A percentile compares a stretch with the other conserved stretches of the same genome.
phyloP scores from a whole-genome alignment of 1,140 invertebrate species.

The Drosophila grimshawi region DNA sequence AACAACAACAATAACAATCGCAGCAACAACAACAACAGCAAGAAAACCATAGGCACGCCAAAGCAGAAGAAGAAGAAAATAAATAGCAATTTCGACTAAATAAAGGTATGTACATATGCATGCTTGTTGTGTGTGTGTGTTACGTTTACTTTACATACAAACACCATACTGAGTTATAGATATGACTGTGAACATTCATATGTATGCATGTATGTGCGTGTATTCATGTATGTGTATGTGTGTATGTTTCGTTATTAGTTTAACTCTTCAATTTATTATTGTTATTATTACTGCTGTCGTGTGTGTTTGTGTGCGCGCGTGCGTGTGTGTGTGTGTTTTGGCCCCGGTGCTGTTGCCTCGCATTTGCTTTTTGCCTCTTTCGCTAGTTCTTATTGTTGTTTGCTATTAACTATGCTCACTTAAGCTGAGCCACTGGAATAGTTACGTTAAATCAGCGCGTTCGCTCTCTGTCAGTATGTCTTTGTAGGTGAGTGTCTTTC shows the following conservation, averaged over 20 bases:
- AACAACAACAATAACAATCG: constrained; percentile 38
- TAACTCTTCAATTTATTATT: constrained; percentile 83
- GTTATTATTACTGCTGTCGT: constrained; percentile 64
- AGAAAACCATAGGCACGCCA: constrained; percentile 57
- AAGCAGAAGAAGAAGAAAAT: constrained; percentile 59
- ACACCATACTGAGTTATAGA: constrained; percentile 38
- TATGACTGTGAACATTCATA: constrained; percentile 16
- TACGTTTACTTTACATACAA: constrained; percentile 52
- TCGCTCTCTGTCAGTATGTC: constrained; percentile 17
- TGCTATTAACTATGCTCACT: constrained; percentile 72
- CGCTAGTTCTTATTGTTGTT: constrained; percentile 57
- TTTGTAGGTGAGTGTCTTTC: constrained; percentile 22
- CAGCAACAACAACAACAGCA: constrained; percentile 32
- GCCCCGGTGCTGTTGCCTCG: constrained; percentile 37
- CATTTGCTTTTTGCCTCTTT: constrained; percentile 36
- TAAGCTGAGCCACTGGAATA: constrained; percentile 61
- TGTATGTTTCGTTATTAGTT: constrained; percentile 75
- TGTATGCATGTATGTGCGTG: constrained; percentile 9
- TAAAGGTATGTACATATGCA: constrained; percentile 69
- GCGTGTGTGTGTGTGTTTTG: constrained; percentile 31
- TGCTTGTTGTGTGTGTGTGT: constrained; percentile 43
- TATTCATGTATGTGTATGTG: constrained; percentile 16
- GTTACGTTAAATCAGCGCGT: constrained; percentile 80
- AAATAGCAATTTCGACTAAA: constrained; percentile 79
- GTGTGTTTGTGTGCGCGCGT: constrained; percentile 11